Evolutionary conservation across 2,888 invertebrate genomes (phyloP).

Genomic region (Colostygia pectinataria): DNA sequence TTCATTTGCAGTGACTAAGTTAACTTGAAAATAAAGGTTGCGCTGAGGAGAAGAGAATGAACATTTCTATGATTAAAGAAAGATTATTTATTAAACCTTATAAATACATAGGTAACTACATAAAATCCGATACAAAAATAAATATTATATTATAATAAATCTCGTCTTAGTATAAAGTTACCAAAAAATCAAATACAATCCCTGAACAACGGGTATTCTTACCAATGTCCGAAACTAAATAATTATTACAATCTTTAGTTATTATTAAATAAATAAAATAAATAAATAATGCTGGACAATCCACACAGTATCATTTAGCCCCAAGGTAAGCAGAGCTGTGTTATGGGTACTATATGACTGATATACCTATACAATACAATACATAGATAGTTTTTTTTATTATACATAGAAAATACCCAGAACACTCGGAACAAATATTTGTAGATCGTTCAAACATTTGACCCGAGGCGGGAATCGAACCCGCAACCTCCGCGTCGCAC

Average conservation of each 20-base stretch:
- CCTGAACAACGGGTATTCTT: conserved; percentile 5
- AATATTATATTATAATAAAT: conserved; percentile 66
- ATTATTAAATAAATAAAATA: too few relatives aligned
- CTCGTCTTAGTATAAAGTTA: conserved; percentile 44
- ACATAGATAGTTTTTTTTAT: too few relatives aligned
- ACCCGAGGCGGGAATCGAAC: too few relatives aligned
- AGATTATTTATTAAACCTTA: conserved; percentile 56
- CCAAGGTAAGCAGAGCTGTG: too few relatives aligned
- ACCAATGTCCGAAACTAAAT: neutral
- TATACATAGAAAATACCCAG: too few relatives aligned
- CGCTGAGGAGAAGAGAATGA: conserved; percentile 17
- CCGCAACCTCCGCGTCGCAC: too few relatives aligned
- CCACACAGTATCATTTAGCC: too few relatives aligned
- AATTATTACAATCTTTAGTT: neutral
- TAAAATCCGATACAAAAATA: conserved; percentile 68
- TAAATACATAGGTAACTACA: conserved; percentile 56
- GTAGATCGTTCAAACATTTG: too few relatives aligned
- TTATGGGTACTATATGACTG: too few relatives aligned
- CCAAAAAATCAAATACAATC: conserved; percentile 36
- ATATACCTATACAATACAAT: too few relatives aligned
- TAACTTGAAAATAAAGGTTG: neutral
- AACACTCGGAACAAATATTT: too few relatives aligned
- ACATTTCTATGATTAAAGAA: conserved; percentile 39
- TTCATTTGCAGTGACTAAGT: neutral
- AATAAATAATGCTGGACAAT: too few relatives aligned